A percentile compares a stretch with the other conserved stretches of the same genome.
phyloP scores from a whole-genome alignment of 2,797 vertebrate species.

The Sebastes trivittatus region DNA sequence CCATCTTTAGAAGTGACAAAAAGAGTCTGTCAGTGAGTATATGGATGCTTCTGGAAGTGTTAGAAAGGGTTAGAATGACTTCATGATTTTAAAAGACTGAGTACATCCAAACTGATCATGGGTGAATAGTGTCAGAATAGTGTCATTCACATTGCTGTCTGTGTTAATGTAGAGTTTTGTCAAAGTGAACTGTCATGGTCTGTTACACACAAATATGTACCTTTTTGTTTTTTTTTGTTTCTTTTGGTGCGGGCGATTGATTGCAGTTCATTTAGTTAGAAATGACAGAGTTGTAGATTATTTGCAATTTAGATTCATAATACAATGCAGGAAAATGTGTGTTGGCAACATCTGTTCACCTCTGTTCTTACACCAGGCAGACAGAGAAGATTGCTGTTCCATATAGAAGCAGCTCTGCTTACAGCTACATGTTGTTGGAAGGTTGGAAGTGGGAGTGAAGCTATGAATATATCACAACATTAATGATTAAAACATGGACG shows the following conservation, averaged over 20 bases:
- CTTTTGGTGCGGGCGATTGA: background rate
- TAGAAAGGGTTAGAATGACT: background rate
- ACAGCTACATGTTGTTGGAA: background rate
- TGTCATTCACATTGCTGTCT: background rate
- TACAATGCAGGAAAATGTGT: background rate
- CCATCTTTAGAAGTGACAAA: background rate
- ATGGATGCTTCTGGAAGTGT: background rate
- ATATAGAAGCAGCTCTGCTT: background rate
- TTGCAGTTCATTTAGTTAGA: background rate
- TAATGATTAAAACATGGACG: background rate
- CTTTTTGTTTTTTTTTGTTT: background rate
- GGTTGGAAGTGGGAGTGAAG: background rate
- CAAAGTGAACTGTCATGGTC: background rate
- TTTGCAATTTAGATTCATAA: constrained; percentile 1
- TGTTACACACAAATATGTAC: background rate
- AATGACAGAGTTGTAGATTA: background rate
- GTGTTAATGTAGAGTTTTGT: background rate
- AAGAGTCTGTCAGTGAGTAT: background rate
- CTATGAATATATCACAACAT: background rate
- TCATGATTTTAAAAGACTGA: background rate
- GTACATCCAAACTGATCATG: background rate
- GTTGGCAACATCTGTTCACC: background rate
- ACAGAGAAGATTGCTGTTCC: background rate
- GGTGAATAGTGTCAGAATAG: background rate
- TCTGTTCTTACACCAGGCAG: background rate